Evolutionary conservation across 2,888 invertebrate species (phyloP), one percentile per base, ranked within the genome.

Genomic region (Orthonychiurus folsomi): DNA sequence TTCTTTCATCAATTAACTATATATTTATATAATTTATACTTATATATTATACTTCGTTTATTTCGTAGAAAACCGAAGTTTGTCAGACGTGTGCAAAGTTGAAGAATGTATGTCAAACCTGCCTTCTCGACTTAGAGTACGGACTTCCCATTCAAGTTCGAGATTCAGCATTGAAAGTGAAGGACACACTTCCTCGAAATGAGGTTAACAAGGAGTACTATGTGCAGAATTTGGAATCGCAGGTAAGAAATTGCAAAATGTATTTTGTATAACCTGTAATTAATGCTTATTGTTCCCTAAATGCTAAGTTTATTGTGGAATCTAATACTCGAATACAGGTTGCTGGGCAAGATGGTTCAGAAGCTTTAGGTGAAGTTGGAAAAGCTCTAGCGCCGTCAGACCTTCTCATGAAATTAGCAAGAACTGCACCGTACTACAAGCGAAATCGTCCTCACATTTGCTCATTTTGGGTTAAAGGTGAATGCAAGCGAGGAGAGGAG

Each of bases 391-490:
- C 86, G 73, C 82, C 88, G 67, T 83, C 88, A 71, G 93, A 93
- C 75, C 81, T 94, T 73, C 77, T 95, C 63, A 82, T 90, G 79
- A 87, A 93, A 72, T 79, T 95, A 72, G 94, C 94, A 0, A 81
- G 94, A 59, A 93, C 93, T 2, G 88, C 91, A 54, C 95, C 95
- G 0, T 96, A 95, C 77, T 95, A 96, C 77, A 93, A 94, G 76
- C 81, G 95, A 61, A 95, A 95, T 75, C 81, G 93, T 72, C 93
- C 95, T 0, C 95, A 95, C 78, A 93, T 95, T 59, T 95, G 95
- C 77, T 93, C 93, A 0, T 96, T 95, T 78, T 95, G 93, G 91
- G 94, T 95, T n/a, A 96, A 95, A 80, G 95, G 94, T 1, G 94
- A 95, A 77, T 95, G 95, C 76, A 85, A 92, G 75, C 81, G 95